Base-by-base conservation (phyloP, 2,113 vertebrate species). In the Petroica traversi region DNA sequence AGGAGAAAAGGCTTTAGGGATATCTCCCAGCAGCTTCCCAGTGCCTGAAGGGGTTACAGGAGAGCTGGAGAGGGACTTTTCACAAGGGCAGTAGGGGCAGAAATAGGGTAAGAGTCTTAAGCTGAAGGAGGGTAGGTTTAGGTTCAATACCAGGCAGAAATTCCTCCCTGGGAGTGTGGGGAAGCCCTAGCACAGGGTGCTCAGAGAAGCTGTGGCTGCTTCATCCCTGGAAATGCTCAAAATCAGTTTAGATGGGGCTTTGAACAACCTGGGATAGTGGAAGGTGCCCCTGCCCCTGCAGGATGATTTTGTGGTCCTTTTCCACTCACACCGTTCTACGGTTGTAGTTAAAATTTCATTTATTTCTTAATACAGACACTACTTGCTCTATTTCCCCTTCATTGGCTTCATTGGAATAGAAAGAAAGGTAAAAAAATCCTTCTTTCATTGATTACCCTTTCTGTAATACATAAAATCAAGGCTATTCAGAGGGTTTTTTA, bases 101-200 rank as follows among this genome's bases (percentile, higher is more conserved):
- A 31, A 48, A 13, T 19, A 57, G 14, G 8, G 6, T 2, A 11
- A 43, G 22, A 31, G 33, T 7, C 22, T 58, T 24, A 51, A 38
- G 7, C 10, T 28, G 43, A 33, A 58, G 49, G 41, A 63, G n/a
- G 12, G 26, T 1, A 2, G 33, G 51, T 58, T 51, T 24, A 14
- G 7, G 45, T 66, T 13, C 38, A 34, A 2, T 23, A 51, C 14
- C 38, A 66, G 59, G 67, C 51, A 33, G 45, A 33, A 88, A 66
- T 66, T 38, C 5, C 13, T 58, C 2, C 1, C 24, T 45, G 33
- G 15, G 23, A 45, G 18, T 14, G 12, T 49, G 22, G 3, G 0
- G 11, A 34, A 18, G 18, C 16, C 8, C 31, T 36, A 58, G 33
- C 8, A 58, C 58, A 66, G 43, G n/a, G 1, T 20, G 12, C 25